Evolutionary conservation across 2,113 vertebrate genomes (phyloP).

Genomic region (Istiophorus platypterus): DNA sequence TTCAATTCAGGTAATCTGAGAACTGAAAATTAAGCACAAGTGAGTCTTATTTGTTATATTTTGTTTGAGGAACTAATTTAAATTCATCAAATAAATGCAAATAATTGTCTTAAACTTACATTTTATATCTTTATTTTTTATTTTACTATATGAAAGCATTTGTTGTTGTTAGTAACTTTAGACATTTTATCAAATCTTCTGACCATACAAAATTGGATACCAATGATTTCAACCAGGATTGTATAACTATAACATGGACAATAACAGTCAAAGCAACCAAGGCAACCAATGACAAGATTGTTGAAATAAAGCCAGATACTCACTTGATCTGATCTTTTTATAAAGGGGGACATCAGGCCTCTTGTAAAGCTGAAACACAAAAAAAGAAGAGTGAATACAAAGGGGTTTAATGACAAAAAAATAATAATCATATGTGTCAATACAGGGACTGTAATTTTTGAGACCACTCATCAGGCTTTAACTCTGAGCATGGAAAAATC

Average conservation of each 20-base stretch:
- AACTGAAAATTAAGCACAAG: too few species aligned
- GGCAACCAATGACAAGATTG: slow-evolving; percentile 1
- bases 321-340: slow-evolving; percentile 99
- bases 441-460: neutral
- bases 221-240: too few species aligned
- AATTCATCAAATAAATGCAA: too few species aligned
- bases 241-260: neutral
- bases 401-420: slow-evolving; percentile 8
- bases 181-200: too few species aligned
- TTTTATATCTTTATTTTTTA: too few species aligned
- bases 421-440: neutral
- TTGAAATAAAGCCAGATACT: slow-evolving; percentile 74
- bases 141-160: too few species aligned
- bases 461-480: neutral
- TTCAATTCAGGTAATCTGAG: too few species aligned
- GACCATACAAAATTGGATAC: too few species aligned
- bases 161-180: too few species aligned
- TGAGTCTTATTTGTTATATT: too few species aligned
- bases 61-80: too few species aligned
- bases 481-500: slow-evolving; percentile 10
- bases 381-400: slow-evolving; percentile 9
- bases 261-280: neutral
- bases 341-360: slow-evolving; percentile 99
- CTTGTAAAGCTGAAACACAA: slow-evolving; percentile 90
- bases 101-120: too few species aligned